phyloP scores from a whole-genome alignment of 2,888 invertebrate species.

The Hecatera dysodea region DNA sequence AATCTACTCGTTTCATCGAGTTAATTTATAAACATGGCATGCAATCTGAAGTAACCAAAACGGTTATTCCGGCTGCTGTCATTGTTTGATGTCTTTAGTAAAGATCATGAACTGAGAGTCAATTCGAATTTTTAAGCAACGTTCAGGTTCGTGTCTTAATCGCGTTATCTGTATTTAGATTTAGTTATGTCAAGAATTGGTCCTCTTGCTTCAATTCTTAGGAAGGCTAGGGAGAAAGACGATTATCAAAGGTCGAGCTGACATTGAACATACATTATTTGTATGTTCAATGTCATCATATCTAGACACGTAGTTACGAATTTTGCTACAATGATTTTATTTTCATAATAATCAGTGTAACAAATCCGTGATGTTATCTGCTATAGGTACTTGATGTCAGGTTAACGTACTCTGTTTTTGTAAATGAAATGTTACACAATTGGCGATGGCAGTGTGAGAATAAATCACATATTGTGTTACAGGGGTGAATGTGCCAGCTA shows the following conservation, averaged over 20 bases:
- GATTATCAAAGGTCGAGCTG: not conserved
- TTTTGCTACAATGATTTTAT: slow-evolving; percentile 38
- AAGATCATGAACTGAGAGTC: too few species aligned
- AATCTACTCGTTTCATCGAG: too few species aligned
- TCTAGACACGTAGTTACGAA: not conserved
- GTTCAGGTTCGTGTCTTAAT: too few species aligned
- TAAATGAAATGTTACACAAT: slow-evolving; percentile 55
- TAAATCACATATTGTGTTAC: slow-evolving; percentile 53
- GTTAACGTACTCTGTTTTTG: slow-evolving; percentile 61
- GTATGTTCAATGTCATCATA: too few species aligned
- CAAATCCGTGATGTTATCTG: slow-evolving; percentile 43
- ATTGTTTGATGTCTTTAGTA: too few species aligned
- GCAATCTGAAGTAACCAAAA: too few species aligned
- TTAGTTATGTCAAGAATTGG: too few species aligned
- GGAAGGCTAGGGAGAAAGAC: not conserved
- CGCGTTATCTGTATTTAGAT: too few species aligned
- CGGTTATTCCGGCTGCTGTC: too few species aligned
- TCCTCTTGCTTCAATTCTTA: not conserved
- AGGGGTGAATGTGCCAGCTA: slow-evolving; percentile 41
- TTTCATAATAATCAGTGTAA: slow-evolving; percentile 26
- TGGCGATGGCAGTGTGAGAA: slow-evolving; percentile 51
- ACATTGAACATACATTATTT: not conserved
- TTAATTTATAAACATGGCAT: too few species aligned
- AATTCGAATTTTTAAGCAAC: too few species aligned
- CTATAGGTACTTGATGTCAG: slow-evolving; percentile 36